Percentiles rank a stretch among this genome's conserved stretches.
These are phyloP conservation scores for Sebastes taczanowskii DNA, from an alignment of 2,797 vertebrate species.

Conservation along the genomic window DNA sequence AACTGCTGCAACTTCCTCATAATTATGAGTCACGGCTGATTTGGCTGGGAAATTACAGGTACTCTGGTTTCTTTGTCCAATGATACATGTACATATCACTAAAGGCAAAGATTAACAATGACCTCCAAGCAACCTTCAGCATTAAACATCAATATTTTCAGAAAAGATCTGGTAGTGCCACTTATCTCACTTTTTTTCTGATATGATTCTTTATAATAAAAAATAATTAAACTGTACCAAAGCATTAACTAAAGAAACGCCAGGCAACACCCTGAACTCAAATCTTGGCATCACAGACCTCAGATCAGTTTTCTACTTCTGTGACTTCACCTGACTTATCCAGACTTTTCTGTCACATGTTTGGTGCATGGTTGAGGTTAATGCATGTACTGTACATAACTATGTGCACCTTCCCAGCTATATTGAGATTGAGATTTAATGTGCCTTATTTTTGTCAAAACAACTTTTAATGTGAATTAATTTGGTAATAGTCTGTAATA, in stretches of 20 bases:
- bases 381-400: neutral
- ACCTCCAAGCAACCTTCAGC: neutral
- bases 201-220: neutral
- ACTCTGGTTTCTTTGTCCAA: neutral
- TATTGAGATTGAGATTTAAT: neutral
- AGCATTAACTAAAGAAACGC: neutral
- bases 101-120: neutral
- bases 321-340: neutral
- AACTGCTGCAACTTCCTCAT: constrained; percentile 28
- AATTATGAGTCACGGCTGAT: neutral
- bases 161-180: neutral
- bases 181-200: neutral
- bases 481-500: neutral
- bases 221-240: neutral
- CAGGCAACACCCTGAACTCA: no score
- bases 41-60: neutral
- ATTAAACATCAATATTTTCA: neutral
- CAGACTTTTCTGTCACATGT: neutral
- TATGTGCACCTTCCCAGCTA: neutral
- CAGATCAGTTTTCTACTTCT: neutral
- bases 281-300: neutral
- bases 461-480: neutral
- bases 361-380: neutral
- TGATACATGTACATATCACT: neutral
- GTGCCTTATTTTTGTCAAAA: neutral